Evolutionary conservation across 2,797 vertebrate species (phyloP), one percentile per base, ranked within the genome.

Genomic region (Hapalemur alaotrensis): DNA sequence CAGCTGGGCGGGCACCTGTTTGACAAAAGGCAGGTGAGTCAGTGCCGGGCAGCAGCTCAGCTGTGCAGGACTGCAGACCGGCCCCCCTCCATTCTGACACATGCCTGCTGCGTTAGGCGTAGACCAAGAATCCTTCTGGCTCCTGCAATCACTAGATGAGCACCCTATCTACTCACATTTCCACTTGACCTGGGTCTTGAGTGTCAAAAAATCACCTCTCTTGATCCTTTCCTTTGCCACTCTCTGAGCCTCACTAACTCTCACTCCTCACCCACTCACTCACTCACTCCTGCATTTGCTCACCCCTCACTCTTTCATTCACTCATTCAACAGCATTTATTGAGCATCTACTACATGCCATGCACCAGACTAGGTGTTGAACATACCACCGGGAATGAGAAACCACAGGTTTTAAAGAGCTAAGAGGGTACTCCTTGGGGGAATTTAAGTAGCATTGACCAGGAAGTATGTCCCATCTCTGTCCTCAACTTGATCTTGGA

Each of bases 1-100:
- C 67, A 13, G 32, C 81, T 92, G 83, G 88, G 48, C 89, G 17
- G 41, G 79, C 91, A 81, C 86, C 98, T 98, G 92, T 90, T 81
- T 96, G 93, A 79, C 95, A 97, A 98, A 83, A 87, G 50, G 25
- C 57, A 54, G 50, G 25, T 54, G 83, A 79, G 25, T 97, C 81
- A 97, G 78, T 1, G 1, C 23, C 8, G 7, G 81, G 78, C 54
- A 69, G 46, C 30, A 13, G 59, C 17, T 57, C 38, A 17, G 32
- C 11, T 32, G 10, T 7, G 4, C 35, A 78, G 50, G 91, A 35
- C 72, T 65, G 9, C 48, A 50, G 54, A 22, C 65, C 54, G 67
- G 35, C 46, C 73, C 67, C 35, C 61, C n/a, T 50, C 67, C 18
- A 12, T 28, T 4, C 75, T 4, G 25, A 13, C 75, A 63, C 38